Evolutionary conservation across 2,888 invertebrate species (phyloP).

Genomic region (Merodon equestris): DNA sequence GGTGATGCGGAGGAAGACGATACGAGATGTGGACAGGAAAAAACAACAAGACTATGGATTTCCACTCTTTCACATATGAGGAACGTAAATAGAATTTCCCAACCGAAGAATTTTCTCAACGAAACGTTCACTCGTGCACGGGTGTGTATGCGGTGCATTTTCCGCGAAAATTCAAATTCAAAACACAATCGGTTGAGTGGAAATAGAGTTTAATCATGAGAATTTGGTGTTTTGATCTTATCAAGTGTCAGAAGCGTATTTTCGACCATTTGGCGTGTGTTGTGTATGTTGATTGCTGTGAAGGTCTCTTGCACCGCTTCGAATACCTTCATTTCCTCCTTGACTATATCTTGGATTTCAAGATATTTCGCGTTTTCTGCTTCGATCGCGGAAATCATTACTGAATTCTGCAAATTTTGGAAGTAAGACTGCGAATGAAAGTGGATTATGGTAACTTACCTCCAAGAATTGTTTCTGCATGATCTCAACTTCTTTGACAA

Average conservation of each 20-base stretch:
- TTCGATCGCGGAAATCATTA: slow-evolving; percentile 69
- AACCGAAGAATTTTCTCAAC: slow-evolving; percentile 59
- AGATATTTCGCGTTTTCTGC: slow-evolving; percentile 70
- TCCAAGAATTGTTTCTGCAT: slow-evolving; percentile 72
- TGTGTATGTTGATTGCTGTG: slow-evolving; percentile 57
- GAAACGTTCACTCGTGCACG: slow-evolving; percentile 39
- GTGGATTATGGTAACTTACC: slow-evolving; percentile 65
- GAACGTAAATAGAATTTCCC: slow-evolving; percentile 68
- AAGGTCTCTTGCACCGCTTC: slow-evolving; percentile 69
- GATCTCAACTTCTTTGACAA: slow-evolving; percentile 66
- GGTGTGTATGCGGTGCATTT: slow-evolving; percentile 12
- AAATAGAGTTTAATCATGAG: slow-evolving; percentile 12
- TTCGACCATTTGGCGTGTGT: slow-evolving; percentile 48
- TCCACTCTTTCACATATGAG: slow-evolving; percentile 40
- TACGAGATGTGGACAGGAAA: slow-evolving; percentile 49
- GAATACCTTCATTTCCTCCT: slow-evolving; percentile 67
- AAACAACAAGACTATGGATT: slow-evolving; percentile 37
- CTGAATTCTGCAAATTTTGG: slow-evolving; percentile 67
- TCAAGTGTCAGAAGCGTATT: slow-evolving; percentile 27
- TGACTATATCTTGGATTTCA: slow-evolving; percentile 55
- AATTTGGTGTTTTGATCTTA: slow-evolving; percentile 4
- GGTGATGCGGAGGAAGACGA: slow-evolving; percentile 56
- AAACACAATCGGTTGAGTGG: slow-evolving; percentile 11
- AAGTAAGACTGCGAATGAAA: neutral
- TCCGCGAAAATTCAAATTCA: slow-evolving; percentile 41